Evolutionary conservation across 2,113 vertebrate genomes (phyloP).

Genomic region (Nycticryphes semicollaris): DNA sequence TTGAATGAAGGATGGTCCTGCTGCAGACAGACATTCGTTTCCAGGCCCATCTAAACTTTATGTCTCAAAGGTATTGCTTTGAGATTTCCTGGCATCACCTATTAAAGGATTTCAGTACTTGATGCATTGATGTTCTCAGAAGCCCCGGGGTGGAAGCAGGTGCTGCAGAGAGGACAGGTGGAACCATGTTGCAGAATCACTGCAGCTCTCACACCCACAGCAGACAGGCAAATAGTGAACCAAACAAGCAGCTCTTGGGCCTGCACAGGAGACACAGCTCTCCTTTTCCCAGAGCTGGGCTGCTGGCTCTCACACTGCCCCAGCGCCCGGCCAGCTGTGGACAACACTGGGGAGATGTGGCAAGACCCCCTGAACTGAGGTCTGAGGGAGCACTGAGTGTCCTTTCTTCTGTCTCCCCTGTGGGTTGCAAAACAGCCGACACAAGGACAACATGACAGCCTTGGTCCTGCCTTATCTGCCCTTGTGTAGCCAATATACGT

Average conservation of each 20-base stretch:
- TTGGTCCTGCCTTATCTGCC: not conserved
- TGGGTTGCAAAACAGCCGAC: accelerated
- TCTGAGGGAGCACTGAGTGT: not conserved
- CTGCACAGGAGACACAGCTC: not conserved
- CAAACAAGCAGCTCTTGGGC: accelerated
- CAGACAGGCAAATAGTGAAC: not conserved
- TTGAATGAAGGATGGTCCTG: not conserved
- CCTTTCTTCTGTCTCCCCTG: not conserved
- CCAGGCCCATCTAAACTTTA: not conserved
- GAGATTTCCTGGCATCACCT: not conserved
- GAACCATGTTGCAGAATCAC: not conserved
- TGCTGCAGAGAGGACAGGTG: accelerated
- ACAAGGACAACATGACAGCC: not conserved
- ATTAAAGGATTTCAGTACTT: not conserved
- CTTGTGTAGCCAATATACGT: accelerated
- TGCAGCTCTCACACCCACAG: not conserved
- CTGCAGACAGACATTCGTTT: not conserved
- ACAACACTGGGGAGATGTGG: accelerated
- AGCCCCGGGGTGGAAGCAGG: accelerated
- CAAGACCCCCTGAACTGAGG: accelerated
- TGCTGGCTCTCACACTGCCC: accelerated
- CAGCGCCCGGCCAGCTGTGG: not conserved
- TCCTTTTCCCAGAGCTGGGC: not conserved
- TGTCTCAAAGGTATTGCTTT: not conserved
- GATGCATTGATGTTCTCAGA: not conserved